Evolutionary conservation across 2,888 invertebrate genomes (phyloP).

Genomic region (Agrochola litura): DNA sequence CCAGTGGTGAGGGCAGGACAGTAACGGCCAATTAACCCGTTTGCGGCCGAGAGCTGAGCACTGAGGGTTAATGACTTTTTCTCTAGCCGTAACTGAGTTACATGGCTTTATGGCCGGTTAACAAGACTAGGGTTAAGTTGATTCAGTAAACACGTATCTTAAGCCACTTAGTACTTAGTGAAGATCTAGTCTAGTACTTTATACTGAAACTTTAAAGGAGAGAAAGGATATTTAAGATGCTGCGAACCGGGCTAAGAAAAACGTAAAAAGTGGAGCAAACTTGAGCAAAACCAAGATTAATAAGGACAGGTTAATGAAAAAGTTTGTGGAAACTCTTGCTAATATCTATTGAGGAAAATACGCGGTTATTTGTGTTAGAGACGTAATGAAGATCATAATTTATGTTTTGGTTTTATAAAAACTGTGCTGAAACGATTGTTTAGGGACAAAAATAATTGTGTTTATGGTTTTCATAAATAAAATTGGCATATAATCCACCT

Average conservation of each 20-base stretch:
- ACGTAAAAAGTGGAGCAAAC: conserved; percentile 8
- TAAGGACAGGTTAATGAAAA: neutral
- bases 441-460: neutral
- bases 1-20: conserved; percentile 17
- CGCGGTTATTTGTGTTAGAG: neutral
- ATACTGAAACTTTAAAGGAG: conserved; percentile 21
- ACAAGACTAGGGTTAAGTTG: conserved; percentile 48
- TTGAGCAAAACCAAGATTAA: conserved; percentile 30
- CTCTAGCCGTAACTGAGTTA: conserved; percentile 52
- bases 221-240: conserved; percentile 17
- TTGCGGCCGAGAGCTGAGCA: conserved; percentile 33
- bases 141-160: conserved; percentile 47
- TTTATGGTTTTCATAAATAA: neutral
- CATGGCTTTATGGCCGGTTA: conserved; percentile 49
- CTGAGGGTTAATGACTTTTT: conserved; percentile 63
- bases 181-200: conserved; percentile 25
- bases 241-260: conserved; percentile 8
- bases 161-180: conserved; percentile 34
- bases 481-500: neutral
- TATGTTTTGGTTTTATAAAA: neutral
- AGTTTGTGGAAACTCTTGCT: conserved; percentile 13
- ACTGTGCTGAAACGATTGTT: neutral
- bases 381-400: neutral
- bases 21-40: conserved; percentile 61
- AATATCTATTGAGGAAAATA: neutral